Evolutionary conservation across 1,140 invertebrate genomes (phyloP).

Genomic region (Venturia canescens): DNA sequence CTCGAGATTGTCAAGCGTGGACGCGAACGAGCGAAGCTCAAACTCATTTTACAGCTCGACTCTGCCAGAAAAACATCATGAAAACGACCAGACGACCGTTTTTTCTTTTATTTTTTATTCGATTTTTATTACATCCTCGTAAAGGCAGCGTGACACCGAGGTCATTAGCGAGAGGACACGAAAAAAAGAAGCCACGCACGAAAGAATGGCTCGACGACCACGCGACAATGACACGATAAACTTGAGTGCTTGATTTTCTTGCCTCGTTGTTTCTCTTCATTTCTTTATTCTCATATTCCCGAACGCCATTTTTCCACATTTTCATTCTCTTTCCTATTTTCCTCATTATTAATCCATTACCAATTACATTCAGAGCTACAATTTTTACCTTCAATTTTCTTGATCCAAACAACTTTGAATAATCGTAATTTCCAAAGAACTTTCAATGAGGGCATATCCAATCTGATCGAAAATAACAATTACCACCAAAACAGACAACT

Average conservation of each 20-base stretch:
- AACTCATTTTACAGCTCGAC: not conserved
- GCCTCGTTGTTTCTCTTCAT: constrained; percentile 33
- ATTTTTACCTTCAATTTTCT: too few relatives aligned
- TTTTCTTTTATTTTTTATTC: constrained; percentile 23
- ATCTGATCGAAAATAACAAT: too few relatives aligned
- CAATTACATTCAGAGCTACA: too few relatives aligned
- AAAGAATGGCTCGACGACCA: constrained; percentile 13
- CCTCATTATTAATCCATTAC: too few relatives aligned
- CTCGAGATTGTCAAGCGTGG: not conserved
- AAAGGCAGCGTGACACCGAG: constrained; percentile 23
- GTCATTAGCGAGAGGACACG: constrained; percentile 27
- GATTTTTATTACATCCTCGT: constrained; percentile 4
- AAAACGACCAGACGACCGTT: not conserved
- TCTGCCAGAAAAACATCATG: not conserved
- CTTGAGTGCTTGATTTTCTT: constrained; percentile 17
- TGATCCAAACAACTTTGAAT: too few relatives aligned
- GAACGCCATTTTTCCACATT: not conserved
- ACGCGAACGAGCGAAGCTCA: not conserved
- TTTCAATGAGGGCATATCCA: too few relatives aligned
- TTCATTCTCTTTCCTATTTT: not conserved
- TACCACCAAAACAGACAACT: too few relatives aligned
- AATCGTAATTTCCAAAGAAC: too few relatives aligned
- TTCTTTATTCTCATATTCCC: constrained; percentile 17
- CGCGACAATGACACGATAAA: constrained; percentile 24
- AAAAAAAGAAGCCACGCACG: not conserved